Evolutionary conservation across 1,140 invertebrate genomes (phyloP), one percentile per base, ranked within the genome.

Genomic region (Diuraphis noxia): DNA sequence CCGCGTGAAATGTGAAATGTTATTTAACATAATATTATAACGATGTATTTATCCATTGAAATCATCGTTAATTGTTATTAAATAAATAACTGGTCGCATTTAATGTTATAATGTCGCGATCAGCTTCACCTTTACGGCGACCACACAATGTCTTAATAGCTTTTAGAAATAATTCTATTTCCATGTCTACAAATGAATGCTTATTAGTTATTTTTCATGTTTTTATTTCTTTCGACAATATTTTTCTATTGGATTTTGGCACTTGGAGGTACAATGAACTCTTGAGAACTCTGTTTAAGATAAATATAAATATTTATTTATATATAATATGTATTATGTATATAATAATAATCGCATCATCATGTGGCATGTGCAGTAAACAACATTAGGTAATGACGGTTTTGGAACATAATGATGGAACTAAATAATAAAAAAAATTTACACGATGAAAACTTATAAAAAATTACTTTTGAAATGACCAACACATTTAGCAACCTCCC

Each of bases 201-300:
- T 87, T 40, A 87, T 87, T 87, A 40, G 49, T 87, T 49, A n/a
- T 19, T 36, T 87, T 87, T 87, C 86, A n/a, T 19, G 49, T 87
- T 87, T 87, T 87, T 38, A 56, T 87, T 87, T 87, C 86, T 38
- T 40, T 56, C 36, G 19, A 40, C 86, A 13, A 25, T 52, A 52
- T 88, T 40, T 52, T 63, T 40, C 86, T 41, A 88, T 88, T 63
- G 36, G 63, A 88, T 88, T 63, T 88, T 40, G 86, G 56, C n/a
- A 40, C 25, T 63, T 30, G 52, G 7, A 19, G 86, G 86, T 63
- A 88, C 86, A 63, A 88, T 56, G 86, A 88, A 88, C 86, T 63
- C 86, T 40, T 56, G 46, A 87, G 46, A 87, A 56, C 85, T 38
- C 34, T 56, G 40, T 19, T 86, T 34, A 25, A 52, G 46, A 56